phyloP scores from a whole-genome alignment of 37 sponge, comb jelly and placozoan species.

The Geodia barretti region DNA sequence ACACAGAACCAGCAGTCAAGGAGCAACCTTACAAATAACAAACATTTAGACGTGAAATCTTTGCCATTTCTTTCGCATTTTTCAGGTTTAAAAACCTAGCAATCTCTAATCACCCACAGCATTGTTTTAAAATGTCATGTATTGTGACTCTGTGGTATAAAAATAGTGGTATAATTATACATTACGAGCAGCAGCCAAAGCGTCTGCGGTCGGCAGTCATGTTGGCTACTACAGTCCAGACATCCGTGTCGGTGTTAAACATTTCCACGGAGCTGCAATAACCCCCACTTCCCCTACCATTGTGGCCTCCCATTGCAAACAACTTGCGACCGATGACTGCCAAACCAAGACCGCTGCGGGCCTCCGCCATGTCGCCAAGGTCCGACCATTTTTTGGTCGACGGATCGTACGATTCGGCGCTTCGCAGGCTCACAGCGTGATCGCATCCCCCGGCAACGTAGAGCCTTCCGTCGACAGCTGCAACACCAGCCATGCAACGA shows the following conservation, averaged over 20 bases:
- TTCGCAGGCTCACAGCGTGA: conserved; percentile 52
- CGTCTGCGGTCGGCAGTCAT: conserved; percentile 62
- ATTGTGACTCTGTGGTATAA: neutral
- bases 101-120: too few relatives aligned
- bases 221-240: conserved; percentile 57
- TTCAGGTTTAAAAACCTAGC: too few relatives aligned
- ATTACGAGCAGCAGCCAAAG: conserved; percentile 86
- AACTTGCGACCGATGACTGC: conserved; percentile 67
- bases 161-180: neutral
- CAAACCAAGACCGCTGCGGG: conserved; percentile 76
- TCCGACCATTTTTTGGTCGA: conserved; percentile 64
- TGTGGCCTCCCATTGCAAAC: conserved; percentile 85
- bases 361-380: conserved; percentile 47
- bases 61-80: too few relatives aligned
- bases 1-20: too few relatives aligned
- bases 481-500: conserved; percentile 72
- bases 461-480: conserved; percentile 32
- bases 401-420: conserved; percentile 78
- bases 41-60: too few relatives aligned
- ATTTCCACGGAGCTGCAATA: conserved; percentile 73
- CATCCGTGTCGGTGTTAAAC: conserved; percentile 46
- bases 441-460: conserved; percentile 86
- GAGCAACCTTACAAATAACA: too few relatives aligned
- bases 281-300: conserved; percentile 25
- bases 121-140: too few relatives aligned